These are phyloP conservation scores for Danio tinwini DNA, from an alignment of 2,797 vertebrate genomes.

Conservation along the genomic window DNA sequence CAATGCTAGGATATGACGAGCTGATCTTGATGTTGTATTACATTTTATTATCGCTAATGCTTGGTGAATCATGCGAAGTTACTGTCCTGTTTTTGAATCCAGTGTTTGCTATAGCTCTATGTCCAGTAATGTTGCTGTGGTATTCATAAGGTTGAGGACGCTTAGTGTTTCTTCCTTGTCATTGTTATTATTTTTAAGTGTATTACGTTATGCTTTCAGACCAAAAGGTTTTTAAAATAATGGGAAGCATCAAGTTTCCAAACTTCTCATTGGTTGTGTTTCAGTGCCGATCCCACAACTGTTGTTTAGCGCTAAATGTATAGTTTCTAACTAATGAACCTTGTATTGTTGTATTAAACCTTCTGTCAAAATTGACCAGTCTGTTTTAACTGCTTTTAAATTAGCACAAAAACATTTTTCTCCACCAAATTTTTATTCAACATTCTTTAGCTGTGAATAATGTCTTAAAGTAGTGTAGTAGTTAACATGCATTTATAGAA, in stretches of 20 bases:
- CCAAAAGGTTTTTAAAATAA: neutral
- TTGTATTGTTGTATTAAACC: neutral
- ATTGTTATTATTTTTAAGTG: neutral
- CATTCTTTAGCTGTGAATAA: no score
- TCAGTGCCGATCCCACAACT: neutral
- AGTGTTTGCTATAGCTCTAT: neutral
- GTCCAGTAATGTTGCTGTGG: neutral
- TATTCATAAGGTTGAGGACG: neutral
- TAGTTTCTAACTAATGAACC: neutral
- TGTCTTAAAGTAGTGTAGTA: no score
- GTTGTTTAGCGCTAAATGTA: neutral
- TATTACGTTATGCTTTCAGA: neutral
- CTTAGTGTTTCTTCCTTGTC: neutral
- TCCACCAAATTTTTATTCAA: no score
- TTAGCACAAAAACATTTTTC: no score
- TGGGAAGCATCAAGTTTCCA: neutral
- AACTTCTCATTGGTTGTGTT: neutral
- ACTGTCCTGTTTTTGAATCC: neutral
- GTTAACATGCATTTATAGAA: no score
- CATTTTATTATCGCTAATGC: neutral
- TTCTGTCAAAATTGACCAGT: no score
- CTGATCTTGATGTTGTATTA: neutral
- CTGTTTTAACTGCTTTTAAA: no score
- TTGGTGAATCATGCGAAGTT: neutral
- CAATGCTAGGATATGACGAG: neutral